Evolutionary conservation across 1,140 invertebrate species (phyloP).

Genomic region (Tetramorium alpestre): DNA sequence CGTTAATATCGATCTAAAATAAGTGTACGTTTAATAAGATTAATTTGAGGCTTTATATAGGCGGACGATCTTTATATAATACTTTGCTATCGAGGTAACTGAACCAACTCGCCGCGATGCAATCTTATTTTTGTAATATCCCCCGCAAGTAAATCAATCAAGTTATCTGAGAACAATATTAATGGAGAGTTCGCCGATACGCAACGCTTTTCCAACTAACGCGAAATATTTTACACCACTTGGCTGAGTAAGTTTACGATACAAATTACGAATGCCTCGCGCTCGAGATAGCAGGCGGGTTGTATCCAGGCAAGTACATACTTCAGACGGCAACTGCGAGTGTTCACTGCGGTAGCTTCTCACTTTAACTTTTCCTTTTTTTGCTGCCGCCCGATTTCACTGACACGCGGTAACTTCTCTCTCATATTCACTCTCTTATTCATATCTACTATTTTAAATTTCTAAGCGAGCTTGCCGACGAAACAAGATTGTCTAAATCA

Average conservation of each 20-base stretch:
- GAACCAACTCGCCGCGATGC: not conserved
- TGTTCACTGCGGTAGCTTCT: not conserved
- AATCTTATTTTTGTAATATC: not conserved
- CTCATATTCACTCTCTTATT: not conserved
- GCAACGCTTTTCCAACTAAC: not conserved
- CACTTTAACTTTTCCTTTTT: conserved; percentile 18
- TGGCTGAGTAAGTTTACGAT: conserved; percentile 24
- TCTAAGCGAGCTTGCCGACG: conserved; percentile 37
- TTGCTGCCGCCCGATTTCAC: conserved; percentile 26
- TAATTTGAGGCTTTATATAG: not conserved
- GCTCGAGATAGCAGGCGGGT: conserved; percentile 17
- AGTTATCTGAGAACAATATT: conserved; percentile 22
- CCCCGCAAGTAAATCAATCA: not conserved
- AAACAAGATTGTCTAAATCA: conserved; percentile 56
- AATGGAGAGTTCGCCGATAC: not conserved
- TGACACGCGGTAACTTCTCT: not conserved
- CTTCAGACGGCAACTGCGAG: conserved; percentile 37
- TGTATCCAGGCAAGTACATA: conserved; percentile 12
- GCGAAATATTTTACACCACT: conserved; percentile 36
- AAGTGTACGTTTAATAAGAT: not conserved
- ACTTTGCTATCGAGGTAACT: not conserved
- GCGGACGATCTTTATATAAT: not conserved
- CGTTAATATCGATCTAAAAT: not conserved
- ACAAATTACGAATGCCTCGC: conserved; percentile 41
- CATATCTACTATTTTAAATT: conserved; percentile 45